Conservation (phyloP, 2,113 vertebrate genomes). For the Myrmecobius fasciatus region DNA sequence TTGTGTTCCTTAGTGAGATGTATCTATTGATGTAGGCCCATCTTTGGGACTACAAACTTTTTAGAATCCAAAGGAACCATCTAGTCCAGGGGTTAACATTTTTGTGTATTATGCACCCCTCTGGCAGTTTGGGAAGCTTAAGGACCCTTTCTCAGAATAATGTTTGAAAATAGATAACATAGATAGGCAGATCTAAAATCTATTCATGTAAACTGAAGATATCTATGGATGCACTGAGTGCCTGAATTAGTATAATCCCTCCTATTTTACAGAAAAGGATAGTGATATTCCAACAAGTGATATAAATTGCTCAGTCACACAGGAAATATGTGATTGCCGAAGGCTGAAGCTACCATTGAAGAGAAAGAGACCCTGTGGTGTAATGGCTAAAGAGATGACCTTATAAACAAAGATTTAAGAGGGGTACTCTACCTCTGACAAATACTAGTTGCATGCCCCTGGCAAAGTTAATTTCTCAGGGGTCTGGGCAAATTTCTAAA, state of each 20-base stretch:
- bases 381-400: background rate
- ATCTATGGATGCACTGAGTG: background rate
- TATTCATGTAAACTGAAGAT: background rate
- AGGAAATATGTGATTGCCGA: background rate
- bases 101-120: background rate
- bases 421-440: background rate
- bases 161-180: background rate
- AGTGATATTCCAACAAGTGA: slow-evolving; percentile 11
- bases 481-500: background rate
- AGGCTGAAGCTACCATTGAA: background rate
- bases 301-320: background rate
- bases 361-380: background rate
- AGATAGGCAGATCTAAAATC: background rate
- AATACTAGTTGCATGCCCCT: background rate
- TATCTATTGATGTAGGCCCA: background rate
- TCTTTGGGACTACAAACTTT: background rate
- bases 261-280: background rate
- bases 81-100: background rate
- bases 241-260: background rate
- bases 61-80: background rate
- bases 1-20: background rate
- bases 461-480: too few species aligned
- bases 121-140: background rate
- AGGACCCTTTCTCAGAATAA: background rate
- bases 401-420: background rate